These are phyloP conservation scores for Phylloscopus trochiloides DNA, from an alignment of 2,113 vertebrate species.

Conservation along the genomic window DNA sequence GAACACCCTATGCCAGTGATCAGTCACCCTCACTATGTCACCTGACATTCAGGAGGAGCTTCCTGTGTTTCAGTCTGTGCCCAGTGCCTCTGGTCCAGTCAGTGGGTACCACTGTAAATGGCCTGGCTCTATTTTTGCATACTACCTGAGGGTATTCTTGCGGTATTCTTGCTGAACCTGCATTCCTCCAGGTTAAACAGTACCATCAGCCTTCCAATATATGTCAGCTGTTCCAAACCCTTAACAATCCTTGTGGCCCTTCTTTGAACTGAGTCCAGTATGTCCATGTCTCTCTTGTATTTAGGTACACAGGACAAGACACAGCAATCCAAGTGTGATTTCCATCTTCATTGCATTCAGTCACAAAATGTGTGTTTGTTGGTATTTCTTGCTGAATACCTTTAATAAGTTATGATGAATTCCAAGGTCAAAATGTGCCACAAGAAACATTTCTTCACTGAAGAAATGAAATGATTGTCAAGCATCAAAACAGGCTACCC, in stretches of 20 bases:
- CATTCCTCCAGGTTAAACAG: neutral
- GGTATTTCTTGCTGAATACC: neutral
- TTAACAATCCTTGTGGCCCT: neutral
- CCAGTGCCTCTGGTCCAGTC: neutral
- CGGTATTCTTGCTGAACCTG: neutral
- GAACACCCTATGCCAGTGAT: neutral
- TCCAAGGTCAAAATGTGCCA: neutral
- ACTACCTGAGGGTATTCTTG: neutral
- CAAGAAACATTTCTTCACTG: neutral
- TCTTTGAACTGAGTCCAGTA: neutral
- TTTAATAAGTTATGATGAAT: neutral
- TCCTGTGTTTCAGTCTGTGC: neutral
- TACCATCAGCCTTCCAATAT: rapidly evolving
- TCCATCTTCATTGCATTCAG: neutral
- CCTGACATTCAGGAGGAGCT: neutral
- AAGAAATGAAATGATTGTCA: neutral
- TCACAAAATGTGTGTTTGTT: neutral
- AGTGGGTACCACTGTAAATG: neutral
- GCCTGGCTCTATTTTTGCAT: rapidly evolving
- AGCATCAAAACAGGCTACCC: neutral
- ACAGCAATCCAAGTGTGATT: neutral
- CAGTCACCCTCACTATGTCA: neutral
- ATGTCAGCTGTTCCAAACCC: neutral
- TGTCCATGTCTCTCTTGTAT: neutral
- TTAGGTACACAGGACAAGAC: neutral